Evolutionary conservation across 2,797 vertebrate species (phyloP).

Genomic region (Kryptopterus vitreolus): DNA sequence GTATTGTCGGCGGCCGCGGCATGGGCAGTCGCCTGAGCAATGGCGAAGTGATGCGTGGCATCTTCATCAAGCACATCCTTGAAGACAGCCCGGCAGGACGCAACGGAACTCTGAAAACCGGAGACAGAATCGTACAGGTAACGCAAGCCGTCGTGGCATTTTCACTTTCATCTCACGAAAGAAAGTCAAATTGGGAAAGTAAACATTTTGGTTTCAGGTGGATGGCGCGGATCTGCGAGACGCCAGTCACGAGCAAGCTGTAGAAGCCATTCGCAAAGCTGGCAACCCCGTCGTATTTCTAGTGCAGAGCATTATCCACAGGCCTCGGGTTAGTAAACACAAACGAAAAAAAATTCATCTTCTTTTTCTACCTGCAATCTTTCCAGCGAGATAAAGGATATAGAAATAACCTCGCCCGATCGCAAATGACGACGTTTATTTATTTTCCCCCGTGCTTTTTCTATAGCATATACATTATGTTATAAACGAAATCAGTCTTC

Average conservation of each 20-base stretch:
- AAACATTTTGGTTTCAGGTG: constrained; percentile 75
- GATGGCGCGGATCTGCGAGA: constrained; percentile 94
- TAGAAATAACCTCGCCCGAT: background rate
- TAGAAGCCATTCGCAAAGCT: constrained; percentile 96
- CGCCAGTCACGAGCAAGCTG: constrained; percentile 96
- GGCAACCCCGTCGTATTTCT: constrained; percentile 93
- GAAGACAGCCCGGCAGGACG: constrained; percentile 95
- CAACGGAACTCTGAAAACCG: constrained; percentile 91
- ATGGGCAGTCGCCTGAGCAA: constrained; percentile 97
- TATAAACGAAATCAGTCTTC: too few relatives aligned
- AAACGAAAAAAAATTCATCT: background rate
- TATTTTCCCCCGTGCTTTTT: background rate
- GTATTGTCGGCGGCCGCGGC: constrained; percentile 94
- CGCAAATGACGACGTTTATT: background rate
- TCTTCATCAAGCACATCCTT: constrained; percentile 97
- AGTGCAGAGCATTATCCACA: constrained; percentile 94
- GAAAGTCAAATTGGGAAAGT: background rate
- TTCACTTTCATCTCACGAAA: too few relatives aligned
- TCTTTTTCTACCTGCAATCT: background rate
- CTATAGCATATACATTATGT: too few relatives aligned
- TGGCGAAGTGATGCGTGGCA: constrained; percentile 96
- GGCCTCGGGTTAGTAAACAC: constrained; percentile 83
- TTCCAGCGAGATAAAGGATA: background rate
- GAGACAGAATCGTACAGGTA: constrained; percentile 96
- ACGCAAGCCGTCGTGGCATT: too few relatives aligned